Evolutionary conservation across 1,140 invertebrate genomes (phyloP).

Genomic region (Temnothorax curvispinosus): DNA sequence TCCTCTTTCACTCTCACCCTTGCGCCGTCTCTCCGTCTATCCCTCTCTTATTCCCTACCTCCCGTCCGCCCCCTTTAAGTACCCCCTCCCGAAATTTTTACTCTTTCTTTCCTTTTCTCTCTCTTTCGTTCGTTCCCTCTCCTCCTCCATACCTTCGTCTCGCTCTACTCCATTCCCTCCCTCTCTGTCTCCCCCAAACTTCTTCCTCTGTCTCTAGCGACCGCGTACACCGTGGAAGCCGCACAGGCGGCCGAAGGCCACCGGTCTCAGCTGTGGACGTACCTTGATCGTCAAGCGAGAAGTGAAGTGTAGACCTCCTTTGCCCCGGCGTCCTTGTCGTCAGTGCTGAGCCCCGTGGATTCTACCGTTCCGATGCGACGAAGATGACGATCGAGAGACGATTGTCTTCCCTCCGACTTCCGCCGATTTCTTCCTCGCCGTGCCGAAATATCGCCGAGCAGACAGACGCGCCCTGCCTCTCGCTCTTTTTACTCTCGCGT

Average conservation of each 20-base stretch:
- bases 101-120: slow-evolving; percentile 17
- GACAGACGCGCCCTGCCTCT: background rate
- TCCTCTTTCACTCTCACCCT: slow-evolving; percentile 53
- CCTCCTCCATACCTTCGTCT: slow-evolving; percentile 12
- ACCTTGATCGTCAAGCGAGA: slow-evolving; percentile 75
- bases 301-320: slow-evolving; percentile 72
- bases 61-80: slow-evolving; percentile 35
- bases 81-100: slow-evolving; percentile 38
- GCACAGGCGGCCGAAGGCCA: slow-evolving; percentile 72
- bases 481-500: background rate
- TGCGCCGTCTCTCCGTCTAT: slow-evolving; percentile 20
- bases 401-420: slow-evolving; percentile 44
- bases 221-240: slow-evolving; percentile 63
- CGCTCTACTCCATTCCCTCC: slow-evolving; percentile 10
- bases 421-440: slow-evolving; percentile 4
- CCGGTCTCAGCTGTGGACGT: slow-evolving; percentile 72
- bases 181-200: slow-evolving; percentile 63
- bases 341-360: slow-evolving; percentile 68
- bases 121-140: slow-evolving; percentile 11
- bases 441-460: background rate
- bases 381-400: slow-evolving; percentile 48
- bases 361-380: slow-evolving; percentile 67
- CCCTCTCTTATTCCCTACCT: slow-evolving; percentile 21
- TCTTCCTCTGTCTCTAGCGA: slow-evolving; percentile 64
- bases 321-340: slow-evolving; percentile 73